Evolutionary conservation across 2,113 vertebrate genomes (phyloP), one percentile per base, ranked within the genome.

Genomic region (Donacobius atricapilla): DNA sequence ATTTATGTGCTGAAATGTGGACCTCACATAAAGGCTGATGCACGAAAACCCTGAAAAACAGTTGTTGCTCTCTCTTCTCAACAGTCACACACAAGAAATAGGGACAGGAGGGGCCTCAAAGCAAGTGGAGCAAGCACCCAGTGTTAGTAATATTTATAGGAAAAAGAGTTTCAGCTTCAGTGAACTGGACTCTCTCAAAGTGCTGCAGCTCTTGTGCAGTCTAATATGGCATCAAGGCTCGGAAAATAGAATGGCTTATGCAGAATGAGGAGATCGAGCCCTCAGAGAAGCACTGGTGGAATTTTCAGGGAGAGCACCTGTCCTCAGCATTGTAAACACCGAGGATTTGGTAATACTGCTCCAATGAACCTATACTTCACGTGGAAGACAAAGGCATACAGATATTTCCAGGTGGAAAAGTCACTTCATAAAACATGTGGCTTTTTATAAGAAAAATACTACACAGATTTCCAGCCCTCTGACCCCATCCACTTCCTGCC

Each of bases 11-110:
- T 48, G 57, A 84, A 87, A 77, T 0, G 0, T 24, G 16, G 81
- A 77, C 39, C 42, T 71, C 83, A 75, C 39, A 28, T 40, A 31
- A 78, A 87, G 61, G 42, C 27, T 71, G 80, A 53, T 2, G 3
- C 8, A 83, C 30, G 50, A 31, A 85, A 82, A 58, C 25, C 25
- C 73, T 77, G n/a, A 35, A 60, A 87, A 89, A 14, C 25, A 10
- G 7, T 10, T 71, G 19, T 12, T 79, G n/a, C 30, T 64, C n/a
- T 69, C 63, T 66, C 11, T 65, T 4, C 7, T 23, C 13, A 54
- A 48, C 4, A 3, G 12, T 21, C 61, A 40, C 4, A n/a, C 33
- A 27, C 12, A 64, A 51, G 37, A 53, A 18, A 28, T 0, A 30
- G 45, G 13, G 14, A 35, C 44, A 28, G 45, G 40, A 79, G 45